phyloP scores from a whole-genome alignment of 2,888 invertebrate species.

The Drosophila helvetica region DNA sequence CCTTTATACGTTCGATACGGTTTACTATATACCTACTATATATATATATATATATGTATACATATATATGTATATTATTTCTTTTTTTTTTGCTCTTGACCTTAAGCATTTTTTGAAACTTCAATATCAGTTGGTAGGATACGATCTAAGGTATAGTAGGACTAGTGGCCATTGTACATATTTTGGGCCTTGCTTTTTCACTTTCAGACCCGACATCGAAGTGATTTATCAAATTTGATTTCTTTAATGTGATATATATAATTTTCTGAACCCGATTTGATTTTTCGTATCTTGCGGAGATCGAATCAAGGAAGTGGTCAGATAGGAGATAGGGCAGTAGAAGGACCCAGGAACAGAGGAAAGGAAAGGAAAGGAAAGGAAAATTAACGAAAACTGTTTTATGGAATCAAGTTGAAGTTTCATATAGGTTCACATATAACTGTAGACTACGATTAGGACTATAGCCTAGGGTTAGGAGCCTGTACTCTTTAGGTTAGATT shows the following conservation, averaged over 20 bases:
- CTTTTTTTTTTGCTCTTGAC: conserved; percentile 50
- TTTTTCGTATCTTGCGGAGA: conserved; percentile 28
- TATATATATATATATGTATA: too few relatives aligned
- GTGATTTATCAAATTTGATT: conserved; percentile 70
- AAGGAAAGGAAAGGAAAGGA: neutral
- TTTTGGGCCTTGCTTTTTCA: conserved; percentile 15
- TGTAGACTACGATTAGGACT: conserved; percentile 15
- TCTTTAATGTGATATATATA: conserved; percentile 74
- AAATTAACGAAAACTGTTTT: conserved; percentile 7
- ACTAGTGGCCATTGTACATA: conserved; percentile 1
- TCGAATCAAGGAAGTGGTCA: conserved; percentile 34
- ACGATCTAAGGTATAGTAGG: conserved; percentile 2
- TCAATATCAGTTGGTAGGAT: conserved; percentile 70
- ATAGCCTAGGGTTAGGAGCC: conserved; percentile 24
- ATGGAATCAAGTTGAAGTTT: conserved; percentile 32
- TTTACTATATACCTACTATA: neutral
- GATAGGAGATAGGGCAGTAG: too few relatives aligned
- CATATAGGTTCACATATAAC: conserved; percentile 8
- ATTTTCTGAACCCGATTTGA: conserved; percentile 55
- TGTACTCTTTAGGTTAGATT: conserved; percentile 20
- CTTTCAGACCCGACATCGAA: conserved; percentile 18
- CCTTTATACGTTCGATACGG: conserved; percentile 4
- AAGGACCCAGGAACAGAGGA: conserved; percentile 27
- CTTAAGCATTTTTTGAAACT: conserved; percentile 57
- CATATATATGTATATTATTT: too few relatives aligned